Percentiles rank a stretch among this genome's conserved stretches.
Conservation (phyloP, 2,888 invertebrate species). For the Capitulum mitella region DNA sequence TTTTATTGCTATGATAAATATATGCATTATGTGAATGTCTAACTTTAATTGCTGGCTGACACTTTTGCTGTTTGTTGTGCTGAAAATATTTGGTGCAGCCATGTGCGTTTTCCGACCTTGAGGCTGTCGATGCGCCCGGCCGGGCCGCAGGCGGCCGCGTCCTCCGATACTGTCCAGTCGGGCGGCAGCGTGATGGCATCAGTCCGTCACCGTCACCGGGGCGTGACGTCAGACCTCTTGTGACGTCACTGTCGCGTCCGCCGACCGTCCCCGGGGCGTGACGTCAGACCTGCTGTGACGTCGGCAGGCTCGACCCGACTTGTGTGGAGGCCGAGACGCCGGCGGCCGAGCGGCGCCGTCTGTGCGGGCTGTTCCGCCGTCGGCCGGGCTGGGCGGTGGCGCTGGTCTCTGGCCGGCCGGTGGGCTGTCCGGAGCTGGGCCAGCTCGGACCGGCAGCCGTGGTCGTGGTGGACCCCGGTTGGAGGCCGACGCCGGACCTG, state of each 20-base stretch:
- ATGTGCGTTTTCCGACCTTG: too few species aligned
- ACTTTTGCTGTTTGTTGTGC: too few species aligned
- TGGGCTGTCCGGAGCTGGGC: constrained; percentile 43
- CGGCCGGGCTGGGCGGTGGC: constrained; percentile 20
- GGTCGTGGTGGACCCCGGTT: constrained; percentile 45
- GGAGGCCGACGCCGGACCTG: constrained; percentile 45
- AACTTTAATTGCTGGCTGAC: too few species aligned
- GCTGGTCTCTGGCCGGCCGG: constrained; percentile 38
- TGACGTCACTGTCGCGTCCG: neutral
- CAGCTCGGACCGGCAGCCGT: constrained; percentile 44
- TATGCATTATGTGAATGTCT: too few species aligned
- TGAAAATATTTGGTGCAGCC: too few species aligned
- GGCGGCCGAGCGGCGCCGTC: neutral
- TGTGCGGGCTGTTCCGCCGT: neutral
- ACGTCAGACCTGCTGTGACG: neutral
- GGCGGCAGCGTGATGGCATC: too few species aligned
- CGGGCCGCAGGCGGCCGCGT: too few species aligned
- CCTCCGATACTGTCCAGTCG: too few species aligned
- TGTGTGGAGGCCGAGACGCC: neutral
- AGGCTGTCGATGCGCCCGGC: too few species aligned
- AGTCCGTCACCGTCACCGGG: too few species aligned
- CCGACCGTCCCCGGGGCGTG: neutral
- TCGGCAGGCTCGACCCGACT: neutral
- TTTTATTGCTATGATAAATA: too few species aligned
- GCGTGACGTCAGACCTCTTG: neutral